phyloP scores from a whole-genome alignment of 2,113 vertebrate genomes.

The Hystrix cristata region DNA sequence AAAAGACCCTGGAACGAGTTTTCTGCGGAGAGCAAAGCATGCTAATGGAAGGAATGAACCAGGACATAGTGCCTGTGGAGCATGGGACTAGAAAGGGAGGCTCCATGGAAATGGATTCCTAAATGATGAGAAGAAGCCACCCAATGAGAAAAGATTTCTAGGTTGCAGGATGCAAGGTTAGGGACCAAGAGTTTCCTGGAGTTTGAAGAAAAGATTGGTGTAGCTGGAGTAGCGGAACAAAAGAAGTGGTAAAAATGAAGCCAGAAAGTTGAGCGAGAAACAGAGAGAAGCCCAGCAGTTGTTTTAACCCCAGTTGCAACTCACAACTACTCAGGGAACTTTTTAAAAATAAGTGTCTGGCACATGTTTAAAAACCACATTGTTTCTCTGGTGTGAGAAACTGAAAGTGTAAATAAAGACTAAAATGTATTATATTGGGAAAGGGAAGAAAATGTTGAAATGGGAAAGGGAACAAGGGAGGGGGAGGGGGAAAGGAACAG shows the following conservation, averaged over 20 bases:
- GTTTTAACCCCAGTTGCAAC: background rate
- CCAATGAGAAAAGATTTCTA: background rate
- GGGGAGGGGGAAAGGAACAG: too few species aligned
- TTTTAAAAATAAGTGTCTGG: background rate
- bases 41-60: background rate
- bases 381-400: too few species aligned
- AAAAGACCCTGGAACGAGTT: background rate
- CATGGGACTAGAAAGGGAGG: background rate
- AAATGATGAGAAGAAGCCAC: background rate
- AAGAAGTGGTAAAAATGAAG: background rate
- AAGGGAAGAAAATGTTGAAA: too few species aligned
- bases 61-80: background rate
- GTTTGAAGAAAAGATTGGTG: background rate
- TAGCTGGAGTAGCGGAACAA: background rate
- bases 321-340: background rate
- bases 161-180: too few species aligned
- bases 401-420: too few species aligned
- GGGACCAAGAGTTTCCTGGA: background rate
- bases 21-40: background rate
- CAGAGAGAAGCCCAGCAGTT: accelerated
- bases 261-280: background rate
- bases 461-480: too few species aligned
- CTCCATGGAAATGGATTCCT: too few species aligned
- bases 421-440: too few species aligned
- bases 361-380: too few species aligned